Percentiles rank a stretch among this genome's conserved stretches.
These are phyloP conservation scores for Lutjanus erythropterus DNA, from an alignment of 2,113 vertebrate species.

Conservation along the genomic window DNA sequence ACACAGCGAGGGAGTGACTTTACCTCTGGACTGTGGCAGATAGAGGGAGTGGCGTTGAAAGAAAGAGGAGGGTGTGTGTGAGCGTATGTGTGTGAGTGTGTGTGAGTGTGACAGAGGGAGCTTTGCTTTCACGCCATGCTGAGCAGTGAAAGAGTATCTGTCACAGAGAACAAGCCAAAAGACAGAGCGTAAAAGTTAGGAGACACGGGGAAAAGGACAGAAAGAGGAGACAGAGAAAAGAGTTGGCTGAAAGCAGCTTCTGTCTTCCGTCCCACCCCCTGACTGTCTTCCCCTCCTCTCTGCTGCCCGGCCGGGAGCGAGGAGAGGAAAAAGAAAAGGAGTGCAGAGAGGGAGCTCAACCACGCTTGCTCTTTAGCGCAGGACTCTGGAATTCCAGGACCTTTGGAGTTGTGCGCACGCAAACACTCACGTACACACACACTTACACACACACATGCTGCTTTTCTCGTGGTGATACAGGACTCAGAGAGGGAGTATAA, in stretches of 20 bases:
- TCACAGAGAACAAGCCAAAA: slow-evolving; percentile 55
- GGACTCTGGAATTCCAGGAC: slow-evolving; percentile 79
- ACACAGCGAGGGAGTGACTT: slow-evolving; percentile 63
- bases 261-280: slow-evolving; percentile 78
- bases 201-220: slow-evolving; percentile 26
- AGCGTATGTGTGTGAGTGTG: slow-evolving; percentile 18
- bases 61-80: slow-evolving; percentile 54
- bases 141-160: slow-evolving; percentile 68
- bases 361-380: slow-evolving; percentile 69
- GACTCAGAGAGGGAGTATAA: slow-evolving; percentile 42
- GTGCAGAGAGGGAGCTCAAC: slow-evolving; percentile 66
- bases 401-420: slow-evolving; percentile 69
- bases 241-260: slow-evolving; percentile 74
- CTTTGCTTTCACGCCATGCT: slow-evolving; percentile 64
- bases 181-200: slow-evolving; percentile 63
- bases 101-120: slow-evolving; percentile 40
- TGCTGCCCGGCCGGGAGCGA: slow-evolving; percentile 57
- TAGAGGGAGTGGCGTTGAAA: slow-evolving; percentile 70
- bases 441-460: slow-evolving; percentile 35
- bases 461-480: slow-evolving; percentile 50
- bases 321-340: slow-evolving; percentile 63
- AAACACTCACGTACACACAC: slow-evolving; percentile 1
- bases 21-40: slow-evolving; percentile 78
- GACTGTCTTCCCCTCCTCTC: slow-evolving; percentile 76
- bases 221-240: slow-evolving; percentile 55